Evolutionary conservation across 1,140 invertebrate species (phyloP), one percentile per base, ranked within the genome.

Genomic region (Druon quercuslanigerum): DNA sequence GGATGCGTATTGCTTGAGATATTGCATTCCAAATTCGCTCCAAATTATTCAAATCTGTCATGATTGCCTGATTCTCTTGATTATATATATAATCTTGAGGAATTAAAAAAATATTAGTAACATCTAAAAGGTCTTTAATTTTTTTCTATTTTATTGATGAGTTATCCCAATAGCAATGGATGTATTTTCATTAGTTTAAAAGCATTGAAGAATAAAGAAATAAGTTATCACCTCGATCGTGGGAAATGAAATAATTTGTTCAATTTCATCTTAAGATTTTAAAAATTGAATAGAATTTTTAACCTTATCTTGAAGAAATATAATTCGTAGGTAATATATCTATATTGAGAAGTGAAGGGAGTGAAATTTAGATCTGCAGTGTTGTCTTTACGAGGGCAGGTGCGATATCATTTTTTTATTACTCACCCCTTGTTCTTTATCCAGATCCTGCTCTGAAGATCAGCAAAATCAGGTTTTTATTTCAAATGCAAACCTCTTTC

Each of bases 381-480:
- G 57, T 60, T 16, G 14, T 66, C 60, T 66, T 66, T 66, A 66
- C 60, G 60, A 66, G 60, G 16, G 33, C 60, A 66, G 20, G 60
- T 40, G 60, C 60, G 17, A 66, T 66, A 40, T 66, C 16, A 66
- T 66, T 66, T 60, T 66, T 66, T 66, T 66, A 66, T 66, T 46
- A 66, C 60, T 66, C 40, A 66, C 60, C 25, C 20, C 33, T 74
- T 56, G 54, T 57, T n/a, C 57, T 60, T 56, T 40, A 50, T 70
- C 40, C 56, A 40, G 50, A 17, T 72, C 33, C 16, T 19, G 16
- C 20, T 5, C 7, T 20, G 19, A 71, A 77, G 16, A 56, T 14
- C 50, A 77, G 46, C 9, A 57, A 71, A 71, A 71, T 60, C 40
- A 57, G 51, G 57, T 20, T 76, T 71, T 51, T 70, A 33, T 60